Conservation (phyloP, 2,888 invertebrate genomes). For the Dione vanillae region DNA sequence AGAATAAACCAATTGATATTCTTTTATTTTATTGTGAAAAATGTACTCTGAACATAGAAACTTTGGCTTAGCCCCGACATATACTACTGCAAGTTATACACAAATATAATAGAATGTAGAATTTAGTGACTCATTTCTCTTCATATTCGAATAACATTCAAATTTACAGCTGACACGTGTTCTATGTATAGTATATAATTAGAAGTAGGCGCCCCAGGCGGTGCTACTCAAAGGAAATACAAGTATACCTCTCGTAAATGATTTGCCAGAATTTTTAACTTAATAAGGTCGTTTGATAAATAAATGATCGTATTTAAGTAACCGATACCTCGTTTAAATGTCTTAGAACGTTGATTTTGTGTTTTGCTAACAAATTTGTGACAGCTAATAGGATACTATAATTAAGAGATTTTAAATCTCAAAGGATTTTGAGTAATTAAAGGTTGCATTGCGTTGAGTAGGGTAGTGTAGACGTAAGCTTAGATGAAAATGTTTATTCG, state of each 20-base stretch:
- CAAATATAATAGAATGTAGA: no score
- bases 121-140: no score
- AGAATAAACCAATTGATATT: no score
- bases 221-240: background rate
- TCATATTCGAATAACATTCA: no score
- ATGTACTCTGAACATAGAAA: no score
- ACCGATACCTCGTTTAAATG: conserved; percentile 21
- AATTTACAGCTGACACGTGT: no score
- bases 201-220: background rate
- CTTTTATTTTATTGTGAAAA: no score
- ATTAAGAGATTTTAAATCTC: conserved; percentile 48
- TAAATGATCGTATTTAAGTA: conserved; percentile 22
- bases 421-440: conserved; percentile 52
- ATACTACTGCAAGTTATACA: no score
- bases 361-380: conserved; percentile 37
- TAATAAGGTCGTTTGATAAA: conserved; percentile 19
- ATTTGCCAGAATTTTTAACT: background rate
- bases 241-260: background rate
- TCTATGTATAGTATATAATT: no score
- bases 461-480: conserved; percentile 21
- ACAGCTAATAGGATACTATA: conserved; percentile 51
- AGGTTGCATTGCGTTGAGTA: conserved; percentile 48
- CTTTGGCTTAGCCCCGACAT: no score
- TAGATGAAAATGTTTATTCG: background rate
- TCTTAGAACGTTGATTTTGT: conserved; percentile 17